Conservation (phyloP, 2,113 vertebrate species). For the Eulacestoma nigropectus region DNA sequence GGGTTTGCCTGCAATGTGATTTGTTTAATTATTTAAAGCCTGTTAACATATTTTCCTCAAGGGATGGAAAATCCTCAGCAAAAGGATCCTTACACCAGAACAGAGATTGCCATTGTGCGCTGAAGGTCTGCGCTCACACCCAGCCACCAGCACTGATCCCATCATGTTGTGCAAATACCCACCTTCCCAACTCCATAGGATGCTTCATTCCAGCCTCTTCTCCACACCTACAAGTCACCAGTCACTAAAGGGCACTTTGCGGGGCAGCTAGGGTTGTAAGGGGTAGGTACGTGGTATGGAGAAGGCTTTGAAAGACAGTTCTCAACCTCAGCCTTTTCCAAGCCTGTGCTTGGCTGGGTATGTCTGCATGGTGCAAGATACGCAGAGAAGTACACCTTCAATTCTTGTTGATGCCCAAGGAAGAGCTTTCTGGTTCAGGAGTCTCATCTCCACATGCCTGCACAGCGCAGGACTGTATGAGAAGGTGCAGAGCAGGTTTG, state of each 20-base stretch:
- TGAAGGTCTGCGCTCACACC: not conserved
- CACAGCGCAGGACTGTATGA: not conserved
- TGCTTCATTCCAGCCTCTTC: not conserved
- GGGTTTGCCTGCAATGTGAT: not conserved
- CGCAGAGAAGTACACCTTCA: not conserved
- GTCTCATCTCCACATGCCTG: not conserved
- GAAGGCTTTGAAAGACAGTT: not conserved
- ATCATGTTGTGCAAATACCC: not conserved
- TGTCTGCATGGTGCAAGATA: not conserved
- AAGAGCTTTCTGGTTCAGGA: not conserved
- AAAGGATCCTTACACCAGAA: not conserved
- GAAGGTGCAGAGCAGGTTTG: not conserved
- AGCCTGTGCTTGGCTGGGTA: not conserved
- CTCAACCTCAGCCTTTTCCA: not conserved
- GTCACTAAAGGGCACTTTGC: not conserved
- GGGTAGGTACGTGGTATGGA: not conserved
- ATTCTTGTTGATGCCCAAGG: not conserved
- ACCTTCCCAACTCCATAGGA: not conserved
- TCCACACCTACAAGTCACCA: not conserved
- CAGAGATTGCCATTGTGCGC: not conserved
- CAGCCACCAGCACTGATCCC: not conserved
- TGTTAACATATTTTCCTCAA: conserved; percentile 20
- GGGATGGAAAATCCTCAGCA: not conserved
- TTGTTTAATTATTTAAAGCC: conserved; percentile 55
- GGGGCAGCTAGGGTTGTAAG: not conserved